Conservation (phyloP, 2,888 invertebrate genomes). For the Agrilus biguttatus region DNA sequence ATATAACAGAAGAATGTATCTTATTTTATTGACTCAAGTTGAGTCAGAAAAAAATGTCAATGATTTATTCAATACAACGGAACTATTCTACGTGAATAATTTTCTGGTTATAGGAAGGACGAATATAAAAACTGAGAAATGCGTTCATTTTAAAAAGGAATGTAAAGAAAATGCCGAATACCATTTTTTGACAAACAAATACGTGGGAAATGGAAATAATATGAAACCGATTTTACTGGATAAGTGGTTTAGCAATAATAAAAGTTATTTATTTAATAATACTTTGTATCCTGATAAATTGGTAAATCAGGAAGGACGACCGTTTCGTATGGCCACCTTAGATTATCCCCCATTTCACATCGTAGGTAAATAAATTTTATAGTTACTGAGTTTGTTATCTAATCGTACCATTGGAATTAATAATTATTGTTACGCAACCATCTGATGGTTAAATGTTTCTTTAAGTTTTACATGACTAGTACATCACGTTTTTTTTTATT, state of each 20-base stretch:
- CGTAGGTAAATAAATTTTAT: conserved; percentile 16
- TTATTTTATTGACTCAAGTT: conserved; percentile 27
- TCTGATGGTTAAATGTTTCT: too few species aligned
- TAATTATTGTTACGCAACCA: too few species aligned
- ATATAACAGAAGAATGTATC: conserved; percentile 33
- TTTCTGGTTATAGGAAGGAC: conserved; percentile 5
- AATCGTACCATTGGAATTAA: too few species aligned
- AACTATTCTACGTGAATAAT: conserved; percentile 6
- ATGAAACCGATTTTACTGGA: conserved; percentile 19
- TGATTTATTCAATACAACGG: conserved; percentile 19
- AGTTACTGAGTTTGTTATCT: neutral
- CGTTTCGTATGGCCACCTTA: conserved; percentile 39
- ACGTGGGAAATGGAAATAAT: conserved; percentile 24
- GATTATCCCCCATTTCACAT: conserved; percentile 46
- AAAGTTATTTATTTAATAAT: conserved; percentile 9
- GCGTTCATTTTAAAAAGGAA: conserved; percentile 5
- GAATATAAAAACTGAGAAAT: neutral
- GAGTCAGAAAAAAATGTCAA: conserved; percentile 22
- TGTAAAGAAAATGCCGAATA: conserved; percentile 17
- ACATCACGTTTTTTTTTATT: too few species aligned
- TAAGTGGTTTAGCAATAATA: conserved; percentile 15
- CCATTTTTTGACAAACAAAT: conserved; percentile 33
- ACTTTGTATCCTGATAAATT: conserved; percentile 18
- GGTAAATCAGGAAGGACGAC: conserved; percentile 19
- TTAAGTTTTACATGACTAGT: too few species aligned